Evolutionary conservation across 2,888 invertebrate genomes (phyloP).

Genomic region (Pristionchus maxplancki): DNA sequence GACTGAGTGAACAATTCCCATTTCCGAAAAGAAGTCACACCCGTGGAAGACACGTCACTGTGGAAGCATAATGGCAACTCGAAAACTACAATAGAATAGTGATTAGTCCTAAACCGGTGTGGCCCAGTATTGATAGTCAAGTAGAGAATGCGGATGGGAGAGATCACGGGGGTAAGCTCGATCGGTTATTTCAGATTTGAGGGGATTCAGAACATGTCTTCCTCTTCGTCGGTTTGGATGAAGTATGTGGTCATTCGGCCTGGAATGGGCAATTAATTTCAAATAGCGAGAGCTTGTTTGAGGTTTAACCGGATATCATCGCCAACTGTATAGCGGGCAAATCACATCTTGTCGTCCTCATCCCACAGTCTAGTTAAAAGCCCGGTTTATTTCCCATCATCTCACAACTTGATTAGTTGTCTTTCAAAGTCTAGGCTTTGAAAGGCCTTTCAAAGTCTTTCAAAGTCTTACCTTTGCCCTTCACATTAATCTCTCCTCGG

Average conservation of each 20-base stretch:
- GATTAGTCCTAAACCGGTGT: constrained; percentile 6
- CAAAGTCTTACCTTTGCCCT: constrained; percentile 90
- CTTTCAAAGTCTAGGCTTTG: too few species aligned
- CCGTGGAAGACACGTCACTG: not conserved
- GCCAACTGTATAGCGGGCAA: too few species aligned
- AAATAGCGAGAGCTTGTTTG: too few species aligned
- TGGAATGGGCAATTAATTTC: not conserved
- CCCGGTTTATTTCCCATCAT: too few species aligned
- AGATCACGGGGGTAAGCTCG: not conserved
- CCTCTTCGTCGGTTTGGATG: constrained; percentile 47
- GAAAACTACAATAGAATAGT: not conserved
- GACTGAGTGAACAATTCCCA: constrained; percentile 2
- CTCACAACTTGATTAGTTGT: too few species aligned
- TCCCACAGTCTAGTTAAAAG: too few species aligned
- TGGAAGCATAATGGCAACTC: constrained; percentile 5
- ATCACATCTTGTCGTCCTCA: too few species aligned
- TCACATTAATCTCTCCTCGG: constrained; percentile 93
- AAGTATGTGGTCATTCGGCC: constrained; percentile 67
- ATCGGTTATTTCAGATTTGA: not conserved
- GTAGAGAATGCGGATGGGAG: not conserved
- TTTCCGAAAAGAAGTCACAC: not conserved
- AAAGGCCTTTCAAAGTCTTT: not conserved
- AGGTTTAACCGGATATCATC: too few species aligned
- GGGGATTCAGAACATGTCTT: not conserved
- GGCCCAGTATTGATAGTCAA: not conserved